Percentiles rank a stretch among this genome's conserved stretches.
These are phyloP conservation scores for Heliothis virescens DNA, from an alignment of 1,140 invertebrate species.

Conservation along the genomic window DNA sequence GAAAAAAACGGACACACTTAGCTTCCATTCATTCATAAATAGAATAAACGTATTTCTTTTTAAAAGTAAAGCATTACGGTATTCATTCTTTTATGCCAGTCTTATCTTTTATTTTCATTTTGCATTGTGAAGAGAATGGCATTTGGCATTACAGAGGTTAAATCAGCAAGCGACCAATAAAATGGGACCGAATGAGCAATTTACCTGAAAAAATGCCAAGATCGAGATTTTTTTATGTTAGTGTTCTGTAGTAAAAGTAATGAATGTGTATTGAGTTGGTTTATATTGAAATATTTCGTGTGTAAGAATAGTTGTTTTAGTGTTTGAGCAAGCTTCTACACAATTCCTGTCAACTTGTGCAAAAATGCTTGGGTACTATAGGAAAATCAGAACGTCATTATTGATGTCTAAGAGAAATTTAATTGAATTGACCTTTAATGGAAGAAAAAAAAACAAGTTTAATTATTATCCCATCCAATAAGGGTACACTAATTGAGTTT, in stretches of 20 bases:
- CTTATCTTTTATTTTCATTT: constrained; percentile 46
- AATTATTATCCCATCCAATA: too few species aligned
- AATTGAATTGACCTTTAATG: too few species aligned
- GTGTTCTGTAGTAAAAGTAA: neutral
- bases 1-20: constrained; percentile 28
- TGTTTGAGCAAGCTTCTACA: too few species aligned
- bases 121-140: constrained; percentile 28
- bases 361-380: too few species aligned
- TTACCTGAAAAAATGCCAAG: constrained; percentile 10
- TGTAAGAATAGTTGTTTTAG: too few species aligned
- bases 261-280: too few species aligned
- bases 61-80: constrained; percentile 32
- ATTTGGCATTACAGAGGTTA: constrained; percentile 24
- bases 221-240: neutral
- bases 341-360: too few species aligned
- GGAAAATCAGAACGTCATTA: too few species aligned
- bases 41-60: constrained; percentile 36
- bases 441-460: too few species aligned
- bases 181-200: constrained; percentile 14
- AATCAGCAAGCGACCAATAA: constrained; percentile 30
- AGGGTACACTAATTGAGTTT: too few species aligned
- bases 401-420: too few species aligned
- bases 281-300: too few species aligned
- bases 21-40: constrained; percentile 22
- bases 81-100: constrained; percentile 40